Base-by-base conservation (phyloP, 1,140 invertebrate genomes). In the Pseudomyrmex concolor region DNA sequence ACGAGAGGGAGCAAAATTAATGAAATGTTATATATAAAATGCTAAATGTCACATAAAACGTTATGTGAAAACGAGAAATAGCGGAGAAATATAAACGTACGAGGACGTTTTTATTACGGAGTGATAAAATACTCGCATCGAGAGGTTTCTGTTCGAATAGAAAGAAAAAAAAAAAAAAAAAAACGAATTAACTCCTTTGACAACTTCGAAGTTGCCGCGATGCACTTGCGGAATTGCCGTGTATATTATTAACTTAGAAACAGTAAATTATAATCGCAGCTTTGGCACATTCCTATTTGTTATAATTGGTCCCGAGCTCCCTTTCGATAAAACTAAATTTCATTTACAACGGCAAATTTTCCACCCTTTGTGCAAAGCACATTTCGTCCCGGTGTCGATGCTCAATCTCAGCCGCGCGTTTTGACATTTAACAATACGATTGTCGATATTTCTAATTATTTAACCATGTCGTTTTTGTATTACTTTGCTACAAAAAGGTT, bases 1-100 rank as follows among this genome's bases (percentile, higher is more conserved):
- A 48, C 71, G 22, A 59, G 34, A 34, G 34, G 57, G 19, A 70
- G 43, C 66, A 80, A 70, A 34, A 34, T 67, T 74, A 74, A 76
- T 70, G 25, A 77, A 77, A 70, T 50, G 9, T 60, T 34, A 34
- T 59, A 57, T 57, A 70, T 80, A 50, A 71, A 71, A 71, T 71
- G 71, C 43, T 50, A 50, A 48, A 80, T 70, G 64, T 76, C 34
- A 48, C 22, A 19, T 80, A 50, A 60, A 80, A 80, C 48, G 25
- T 70, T 59, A 80, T 34, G 59, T 70, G 63, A 71, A n/a, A 80
- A 59, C 19, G 48, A 71, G 50, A 55, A 25, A 51, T 51, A 51
- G 0, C 50, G 2, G n/a, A 68, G 9, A 34, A 34, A 34, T 7
- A 34, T 34, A 34, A 34, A 34, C 34, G 34, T 34, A 34, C 34